Conservation (phyloP, 2,113 vertebrate species). For the Naja naja region DNA sequence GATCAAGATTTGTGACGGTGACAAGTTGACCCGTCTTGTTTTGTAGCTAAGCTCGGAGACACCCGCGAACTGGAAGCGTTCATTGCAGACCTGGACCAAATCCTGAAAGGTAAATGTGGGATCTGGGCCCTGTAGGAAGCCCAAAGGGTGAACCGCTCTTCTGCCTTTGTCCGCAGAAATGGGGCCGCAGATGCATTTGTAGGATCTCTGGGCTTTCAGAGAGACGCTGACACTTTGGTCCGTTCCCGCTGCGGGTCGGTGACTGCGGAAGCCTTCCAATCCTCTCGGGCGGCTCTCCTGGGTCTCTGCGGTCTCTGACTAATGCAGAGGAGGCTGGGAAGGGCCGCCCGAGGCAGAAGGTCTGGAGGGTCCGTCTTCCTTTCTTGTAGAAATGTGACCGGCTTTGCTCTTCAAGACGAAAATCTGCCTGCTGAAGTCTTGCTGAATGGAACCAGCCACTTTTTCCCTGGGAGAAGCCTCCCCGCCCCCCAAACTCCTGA, state of each 20-base stretch:
- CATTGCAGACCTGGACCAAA: conserved; percentile 65
- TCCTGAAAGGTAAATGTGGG: conserved; percentile 41
- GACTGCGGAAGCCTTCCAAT: background rate
- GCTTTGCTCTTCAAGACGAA: background rate
- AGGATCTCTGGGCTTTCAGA: background rate
- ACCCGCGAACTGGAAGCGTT: conserved; percentile 66
- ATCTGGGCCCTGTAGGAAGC: background rate
- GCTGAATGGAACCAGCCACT: background rate
- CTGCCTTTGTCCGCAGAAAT: background rate
- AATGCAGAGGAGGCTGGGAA: background rate
- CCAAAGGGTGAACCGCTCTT: background rate
- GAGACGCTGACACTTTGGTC: background rate
- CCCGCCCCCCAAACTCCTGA: background rate
- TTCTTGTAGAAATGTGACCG: conserved; percentile 55
- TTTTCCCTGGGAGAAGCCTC: background rate
- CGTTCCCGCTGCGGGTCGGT: background rate
- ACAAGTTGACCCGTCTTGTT: background rate
- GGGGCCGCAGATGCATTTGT: background rate
- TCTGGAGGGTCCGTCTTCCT: too few relatives aligned
- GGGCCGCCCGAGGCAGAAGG: background rate
- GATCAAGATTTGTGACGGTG: background rate
- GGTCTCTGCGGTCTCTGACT: background rate
- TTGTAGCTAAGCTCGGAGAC: conserved; percentile 59
- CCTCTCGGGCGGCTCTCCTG: background rate
- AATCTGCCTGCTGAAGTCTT: background rate